phyloP scores from a whole-genome alignment of 1,140 invertebrate species.

The Drosophila ohnishii region DNA sequence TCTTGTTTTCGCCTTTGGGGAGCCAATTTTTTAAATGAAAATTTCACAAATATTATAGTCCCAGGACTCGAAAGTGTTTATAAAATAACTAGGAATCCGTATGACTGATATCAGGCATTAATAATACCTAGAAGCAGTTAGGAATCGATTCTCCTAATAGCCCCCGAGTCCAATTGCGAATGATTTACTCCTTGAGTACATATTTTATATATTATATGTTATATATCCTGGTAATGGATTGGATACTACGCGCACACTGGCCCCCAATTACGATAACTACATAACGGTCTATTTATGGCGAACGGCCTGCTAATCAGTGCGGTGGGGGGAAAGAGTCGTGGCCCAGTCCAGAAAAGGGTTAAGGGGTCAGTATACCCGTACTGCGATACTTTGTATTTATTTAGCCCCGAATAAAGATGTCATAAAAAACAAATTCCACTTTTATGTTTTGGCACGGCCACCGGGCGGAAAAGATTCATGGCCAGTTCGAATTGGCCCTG shows the following conservation, averaged over 20 bases:
- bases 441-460: conserved; percentile 70
- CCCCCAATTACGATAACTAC: conserved; percentile 69
- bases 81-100: background rate
- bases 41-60: background rate
- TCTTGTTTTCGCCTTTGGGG: background rate
- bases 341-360: conserved; percentile 3
- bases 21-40: background rate
- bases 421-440: conserved; percentile 81
- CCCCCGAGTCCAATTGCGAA: background rate
- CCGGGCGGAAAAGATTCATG: conserved; percentile 74
- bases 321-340: background rate
- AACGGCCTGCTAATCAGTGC: conserved; percentile 69
- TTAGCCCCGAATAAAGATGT: conserved; percentile 76
- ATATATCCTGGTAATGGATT: conserved; percentile 28
- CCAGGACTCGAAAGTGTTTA: no score
- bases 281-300: conserved; percentile 75
- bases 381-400: conserved; percentile 77
- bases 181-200: conserved; percentile 22
- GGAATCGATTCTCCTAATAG: background rate
- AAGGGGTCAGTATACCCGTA: conserved; percentile 26
- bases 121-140: background rate
- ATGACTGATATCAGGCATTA: background rate
- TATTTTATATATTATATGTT: conserved; percentile 16
- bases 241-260: conserved; percentile 4
- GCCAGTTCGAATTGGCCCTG: conserved; percentile 68